A percentile compares a stretch with the other conserved stretches of the same genome.
These are phyloP conservation scores for Hydriomena furcata DNA, from an alignment of 2,888 invertebrate species.

Conservation along the genomic window DNA sequence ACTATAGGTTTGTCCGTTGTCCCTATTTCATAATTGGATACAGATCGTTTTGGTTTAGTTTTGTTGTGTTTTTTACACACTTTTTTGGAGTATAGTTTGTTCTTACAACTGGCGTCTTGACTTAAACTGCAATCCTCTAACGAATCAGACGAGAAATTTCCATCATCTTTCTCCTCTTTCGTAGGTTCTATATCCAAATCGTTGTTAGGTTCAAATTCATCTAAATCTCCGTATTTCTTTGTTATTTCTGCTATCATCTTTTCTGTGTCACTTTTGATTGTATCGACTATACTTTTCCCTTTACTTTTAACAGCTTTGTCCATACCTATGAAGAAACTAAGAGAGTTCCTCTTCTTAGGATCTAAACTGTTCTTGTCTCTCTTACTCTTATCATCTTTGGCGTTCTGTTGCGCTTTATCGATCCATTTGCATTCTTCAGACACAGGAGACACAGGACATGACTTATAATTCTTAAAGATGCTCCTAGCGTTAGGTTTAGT, in stretches of 20 bases:
- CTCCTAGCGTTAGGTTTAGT: constrained; percentile 73
- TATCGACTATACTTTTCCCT: constrained; percentile 84
- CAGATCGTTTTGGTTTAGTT: constrained; percentile 84
- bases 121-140: constrained; percentile 87
- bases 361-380: constrained; percentile 66
- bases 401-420: constrained; percentile 65
- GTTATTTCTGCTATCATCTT: constrained; percentile 87
- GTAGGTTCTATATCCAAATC: constrained; percentile 72
- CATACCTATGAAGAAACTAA: constrained; percentile 86
- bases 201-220: constrained; percentile 69
- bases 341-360: constrained; percentile 83
- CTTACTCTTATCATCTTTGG: constrained; percentile 41
- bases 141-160: constrained; percentile 91
- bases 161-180: constrained; percentile 82
- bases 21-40: constrained; percentile 91
- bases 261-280: constrained; percentile 85
- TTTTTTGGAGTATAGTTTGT: constrained; percentile 78
- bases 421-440: constrained; percentile 90
- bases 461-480: constrained; percentile 87
- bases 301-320: constrained; percentile 73
- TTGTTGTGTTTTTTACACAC: constrained; percentile 81
- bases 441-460: constrained; percentile 92
- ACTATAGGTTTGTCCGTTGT: constrained; percentile 67
- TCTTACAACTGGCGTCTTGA: constrained; percentile 77
- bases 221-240: constrained; percentile 85